A percentile compares a stretch with the other conserved stretches of the same genome.
These are phyloP conservation scores for Cosmia trapezina DNA, from an alignment of 2,888 invertebrate species.

Conservation along the genomic window DNA sequence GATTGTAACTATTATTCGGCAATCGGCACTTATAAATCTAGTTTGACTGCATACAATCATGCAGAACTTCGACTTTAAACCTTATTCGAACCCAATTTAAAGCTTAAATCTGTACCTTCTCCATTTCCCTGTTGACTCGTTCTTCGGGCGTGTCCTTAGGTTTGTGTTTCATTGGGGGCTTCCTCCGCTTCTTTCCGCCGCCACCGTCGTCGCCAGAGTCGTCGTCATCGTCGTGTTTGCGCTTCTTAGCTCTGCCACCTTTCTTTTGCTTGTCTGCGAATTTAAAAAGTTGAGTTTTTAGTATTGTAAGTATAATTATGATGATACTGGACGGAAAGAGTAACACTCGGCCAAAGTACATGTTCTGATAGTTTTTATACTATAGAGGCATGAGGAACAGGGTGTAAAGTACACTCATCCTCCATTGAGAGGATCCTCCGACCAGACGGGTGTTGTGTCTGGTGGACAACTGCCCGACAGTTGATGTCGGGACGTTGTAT, in stretches of 20 bases:
- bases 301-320: no score
- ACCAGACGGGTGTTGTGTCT: no score
- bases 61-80: not conserved
- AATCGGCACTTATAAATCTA: not conserved
- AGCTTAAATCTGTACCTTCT: slow-evolving; percentile 83
- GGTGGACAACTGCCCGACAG: no score
- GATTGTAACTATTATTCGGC: no score
- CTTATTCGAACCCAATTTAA: not conserved
- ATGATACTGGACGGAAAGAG: no score
- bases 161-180: slow-evolving; percentile 83
- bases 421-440: no score
- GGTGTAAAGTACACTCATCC: no score
- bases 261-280: slow-evolving; percentile 71
- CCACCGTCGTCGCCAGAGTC: slow-evolving; percentile 78
- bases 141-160: slow-evolving; percentile 91
- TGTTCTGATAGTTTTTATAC: no score
- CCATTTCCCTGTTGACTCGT: slow-evolving; percentile 91
- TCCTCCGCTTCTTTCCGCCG: slow-evolving; percentile 77
- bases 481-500: no score
- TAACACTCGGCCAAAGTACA: no score
- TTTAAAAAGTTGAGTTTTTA: not conserved
- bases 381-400: no score
- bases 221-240: slow-evolving; percentile 80
- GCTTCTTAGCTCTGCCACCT: slow-evolving; percentile 81
- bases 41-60: not conserved